phyloP scores from a whole-genome alignment of 2,888 invertebrate species.

The Melangyna quadrimaculata region DNA sequence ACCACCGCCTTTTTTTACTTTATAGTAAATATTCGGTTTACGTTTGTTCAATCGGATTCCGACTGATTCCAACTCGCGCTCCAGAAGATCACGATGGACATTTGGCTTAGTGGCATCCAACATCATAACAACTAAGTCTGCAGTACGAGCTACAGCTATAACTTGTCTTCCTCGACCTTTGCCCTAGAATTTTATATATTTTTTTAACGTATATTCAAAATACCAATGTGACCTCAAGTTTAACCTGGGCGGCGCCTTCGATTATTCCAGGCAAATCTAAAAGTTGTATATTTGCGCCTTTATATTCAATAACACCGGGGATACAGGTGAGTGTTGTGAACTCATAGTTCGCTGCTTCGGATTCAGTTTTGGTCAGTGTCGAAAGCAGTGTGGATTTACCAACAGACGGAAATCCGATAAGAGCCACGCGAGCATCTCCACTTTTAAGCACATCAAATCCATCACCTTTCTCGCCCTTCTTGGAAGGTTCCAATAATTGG shows the following conservation, averaged over 20 bases:
- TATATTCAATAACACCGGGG: constrained; percentile 98
- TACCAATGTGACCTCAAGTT: not conserved
- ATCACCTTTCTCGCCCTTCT: constrained; percentile 97
- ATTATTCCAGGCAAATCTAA: constrained; percentile 99
- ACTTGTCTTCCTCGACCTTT: constrained; percentile 96
- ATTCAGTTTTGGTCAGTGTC: constrained; percentile 97
- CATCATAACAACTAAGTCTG: constrained; percentile 99
- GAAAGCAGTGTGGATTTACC: constrained; percentile 94
- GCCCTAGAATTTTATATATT: constrained; percentile 81
- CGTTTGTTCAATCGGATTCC: constrained; percentile 97
- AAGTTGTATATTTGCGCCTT: constrained; percentile 98
- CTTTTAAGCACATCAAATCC: constrained; percentile 99
- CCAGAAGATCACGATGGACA: constrained; percentile 94
- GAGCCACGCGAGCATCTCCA: constrained; percentile 98
- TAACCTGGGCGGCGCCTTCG: constrained; percentile 95
- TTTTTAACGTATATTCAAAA: not conserved
- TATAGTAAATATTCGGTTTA: constrained; percentile 99
- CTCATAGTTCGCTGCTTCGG: constrained; percentile 98
- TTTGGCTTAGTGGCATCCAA: constrained; percentile 99
- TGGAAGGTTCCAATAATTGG: constrained; percentile 95
- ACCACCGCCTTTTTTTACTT: constrained; percentile 97
- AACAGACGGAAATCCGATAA: constrained; percentile 98
- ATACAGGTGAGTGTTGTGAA: constrained; percentile 99
- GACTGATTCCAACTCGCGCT: constrained; percentile 97
- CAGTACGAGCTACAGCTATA: constrained; percentile 98